These are phyloP conservation scores for Pardalotus punctatus DNA, from an alignment of 2,113 vertebrate genomes.

Conservation along the genomic window DNA sequence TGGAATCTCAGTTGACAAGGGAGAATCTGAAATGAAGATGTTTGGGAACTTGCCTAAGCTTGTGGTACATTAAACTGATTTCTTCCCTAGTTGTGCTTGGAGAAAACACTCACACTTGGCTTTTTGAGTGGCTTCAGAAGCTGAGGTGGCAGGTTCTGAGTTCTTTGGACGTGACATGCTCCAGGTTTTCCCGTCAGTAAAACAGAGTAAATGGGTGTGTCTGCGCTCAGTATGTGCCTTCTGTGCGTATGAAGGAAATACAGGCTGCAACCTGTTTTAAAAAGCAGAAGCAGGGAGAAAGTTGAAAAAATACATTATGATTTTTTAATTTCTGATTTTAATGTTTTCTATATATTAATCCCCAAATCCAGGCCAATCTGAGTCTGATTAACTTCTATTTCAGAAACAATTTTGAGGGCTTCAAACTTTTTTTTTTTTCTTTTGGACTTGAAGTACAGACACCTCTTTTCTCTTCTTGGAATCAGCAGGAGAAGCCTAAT, in stretches of 20 bases:
- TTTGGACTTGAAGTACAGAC: neutral
- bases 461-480: neutral
- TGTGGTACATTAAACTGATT: neutral
- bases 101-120: neutral
- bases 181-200: neutral
- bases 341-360: neutral
- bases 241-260: neutral
- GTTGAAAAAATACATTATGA: neutral
- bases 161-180: neutral
- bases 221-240: neutral
- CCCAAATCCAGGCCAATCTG: neutral
- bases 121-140: neutral
- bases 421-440: neutral
- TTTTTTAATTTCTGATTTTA: neutral
- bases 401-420: neutral
- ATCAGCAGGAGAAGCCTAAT: neutral
- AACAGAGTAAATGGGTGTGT: neutral
- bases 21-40: neutral
- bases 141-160: neutral
- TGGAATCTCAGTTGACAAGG: neutral
- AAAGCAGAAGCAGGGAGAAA: neutral
- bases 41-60: neutral
- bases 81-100: neutral
- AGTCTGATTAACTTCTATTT: neutral
- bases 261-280: neutral